A percentile compares a stretch with the other conserved stretches of the same genome.
These are phyloP conservation scores for Dyspetes luteomarginatus DNA, from an alignment of 2,888 invertebrate species.

Conservation along the genomic window DNA sequence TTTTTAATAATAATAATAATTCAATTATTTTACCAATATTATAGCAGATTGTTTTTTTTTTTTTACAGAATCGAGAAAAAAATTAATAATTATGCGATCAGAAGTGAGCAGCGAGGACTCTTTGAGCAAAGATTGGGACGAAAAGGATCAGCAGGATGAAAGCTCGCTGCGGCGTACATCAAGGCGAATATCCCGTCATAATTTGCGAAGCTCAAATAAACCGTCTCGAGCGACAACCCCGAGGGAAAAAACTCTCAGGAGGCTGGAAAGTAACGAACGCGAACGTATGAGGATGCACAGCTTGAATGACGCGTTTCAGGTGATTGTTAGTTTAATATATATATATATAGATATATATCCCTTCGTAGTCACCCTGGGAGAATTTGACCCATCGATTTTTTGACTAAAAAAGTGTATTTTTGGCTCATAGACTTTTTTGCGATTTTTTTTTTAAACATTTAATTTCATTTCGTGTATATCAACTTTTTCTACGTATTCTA, in stretches of 20 bases:
- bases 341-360: too few relatives aligned
- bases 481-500: too few relatives aligned
- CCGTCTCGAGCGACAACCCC: conserved; percentile 78
- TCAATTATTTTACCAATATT: too few relatives aligned
- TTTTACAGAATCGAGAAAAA: conserved; percentile 21
- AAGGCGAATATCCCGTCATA: conserved; percentile 70
- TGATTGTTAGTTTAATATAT: conserved; percentile 73
- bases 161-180: conserved; percentile 67
- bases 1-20: too few relatives aligned
- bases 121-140: conserved; percentile 71
- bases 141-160: conserved; percentile 69
- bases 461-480: too few relatives aligned
- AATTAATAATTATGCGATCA: conserved; percentile 72
- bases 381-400: too few relatives aligned
- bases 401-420: too few relatives aligned
- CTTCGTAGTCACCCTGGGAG: too few relatives aligned
- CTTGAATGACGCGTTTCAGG: conserved; percentile 91
- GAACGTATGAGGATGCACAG: conserved; percentile 93
- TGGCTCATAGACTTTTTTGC: too few relatives aligned
- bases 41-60: not conserved
- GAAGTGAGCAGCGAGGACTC: conserved; percentile 73
- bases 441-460: too few relatives aligned
- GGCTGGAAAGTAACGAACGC: conserved; percentile 91
- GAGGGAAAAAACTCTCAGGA: conserved; percentile 88
- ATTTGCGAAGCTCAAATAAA: conserved; percentile 70